Evolutionary conservation across 2,888 invertebrate species (phyloP), one percentile per base, ranked within the genome.

Genomic region (Hanleya hanleyi): DNA sequence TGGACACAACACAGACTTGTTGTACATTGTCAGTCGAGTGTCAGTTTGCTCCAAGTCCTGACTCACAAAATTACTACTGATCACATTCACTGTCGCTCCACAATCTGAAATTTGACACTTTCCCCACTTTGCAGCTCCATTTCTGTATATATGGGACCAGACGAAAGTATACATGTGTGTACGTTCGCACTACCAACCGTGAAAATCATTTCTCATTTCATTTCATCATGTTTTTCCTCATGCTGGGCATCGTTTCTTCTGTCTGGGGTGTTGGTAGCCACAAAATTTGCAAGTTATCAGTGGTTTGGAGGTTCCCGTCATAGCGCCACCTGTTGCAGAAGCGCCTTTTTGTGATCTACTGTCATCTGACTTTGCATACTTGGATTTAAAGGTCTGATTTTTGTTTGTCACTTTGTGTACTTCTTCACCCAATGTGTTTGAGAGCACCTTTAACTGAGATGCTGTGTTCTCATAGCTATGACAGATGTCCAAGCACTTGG

Each of bases 231-330:
- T 7, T 71, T 71, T 71, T 3, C 67, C 71, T 7, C 38, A 71
- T 5, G 71, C 71, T 15, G 71, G 71, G 41, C 71, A 71, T 57
- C 18, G 26, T 33, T 51, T 35, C 57, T 71, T 72, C 32, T 49
- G 41, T 18, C 12, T 32, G 3, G 12, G 33, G 33, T 71, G 71
- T 7, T 50, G 26, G 12, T 67, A 18, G 6, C 70, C 70, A 33
- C 71, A 71, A 38, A 71, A 71, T 33, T 71, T 71, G 41, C 71
- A 73, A 15, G 62, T 7, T 6, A n/a, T 67, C 15, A 22, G 9
- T 69, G 57, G n/a, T 9, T 22, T 57, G 15, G 9, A 12, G 57
- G 57, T 12, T 22, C 18, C 57, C 26, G 12, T 22, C 18, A 9
- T 22, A 15, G 26, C 26, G 9, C 22, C 57, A n/a, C 15, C 22